These are phyloP conservation scores for Antheraea yamamai DNA, from an alignment of 2,888 invertebrate species.

Conservation along the genomic window DNA sequence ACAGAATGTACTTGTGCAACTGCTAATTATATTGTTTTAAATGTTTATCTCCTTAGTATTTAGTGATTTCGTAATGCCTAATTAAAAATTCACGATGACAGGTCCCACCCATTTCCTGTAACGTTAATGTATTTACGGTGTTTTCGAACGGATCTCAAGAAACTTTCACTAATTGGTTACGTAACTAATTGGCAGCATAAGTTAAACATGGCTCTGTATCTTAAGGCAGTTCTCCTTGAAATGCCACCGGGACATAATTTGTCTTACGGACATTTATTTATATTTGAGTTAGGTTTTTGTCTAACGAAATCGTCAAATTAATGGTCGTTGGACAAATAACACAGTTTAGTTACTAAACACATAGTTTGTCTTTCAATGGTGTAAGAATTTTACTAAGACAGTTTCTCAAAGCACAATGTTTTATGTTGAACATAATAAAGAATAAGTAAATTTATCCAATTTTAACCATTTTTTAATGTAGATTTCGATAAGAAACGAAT, in stretches of 20 bases:
- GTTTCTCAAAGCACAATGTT: background rate
- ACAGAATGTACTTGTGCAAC: background rate
- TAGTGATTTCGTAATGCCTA: constrained; percentile 10
- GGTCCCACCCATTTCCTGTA: constrained; percentile 37
- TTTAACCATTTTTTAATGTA: background rate
- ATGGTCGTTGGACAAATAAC: background rate
- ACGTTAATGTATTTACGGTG: constrained; percentile 35
- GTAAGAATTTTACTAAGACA: background rate
- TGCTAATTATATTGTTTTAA: constrained; percentile 2
- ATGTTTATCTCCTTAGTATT: constrained; percentile 9
- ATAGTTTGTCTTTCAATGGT: too few relatives aligned
- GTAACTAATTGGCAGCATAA: constrained; percentile 47
- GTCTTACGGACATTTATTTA: constrained; percentile 32
- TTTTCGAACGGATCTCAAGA: constrained; percentile 35
- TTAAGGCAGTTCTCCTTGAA: constrained; percentile 30
- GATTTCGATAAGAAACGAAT: background rate
- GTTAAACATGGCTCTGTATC: constrained; percentile 40
- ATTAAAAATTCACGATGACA: constrained; percentile 45
- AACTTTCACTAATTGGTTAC: constrained; percentile 47
- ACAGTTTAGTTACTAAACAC: background rate
- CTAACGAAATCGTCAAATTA: background rate
- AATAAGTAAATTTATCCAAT: background rate
- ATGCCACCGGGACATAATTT: constrained; percentile 29
- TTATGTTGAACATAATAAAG: too few relatives aligned
- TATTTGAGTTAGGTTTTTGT: constrained; percentile 30